Evolutionary conservation across 92 coral and sea anemone genomes (phyloP).

Genomic region (Heliopora coerulea): DNA sequence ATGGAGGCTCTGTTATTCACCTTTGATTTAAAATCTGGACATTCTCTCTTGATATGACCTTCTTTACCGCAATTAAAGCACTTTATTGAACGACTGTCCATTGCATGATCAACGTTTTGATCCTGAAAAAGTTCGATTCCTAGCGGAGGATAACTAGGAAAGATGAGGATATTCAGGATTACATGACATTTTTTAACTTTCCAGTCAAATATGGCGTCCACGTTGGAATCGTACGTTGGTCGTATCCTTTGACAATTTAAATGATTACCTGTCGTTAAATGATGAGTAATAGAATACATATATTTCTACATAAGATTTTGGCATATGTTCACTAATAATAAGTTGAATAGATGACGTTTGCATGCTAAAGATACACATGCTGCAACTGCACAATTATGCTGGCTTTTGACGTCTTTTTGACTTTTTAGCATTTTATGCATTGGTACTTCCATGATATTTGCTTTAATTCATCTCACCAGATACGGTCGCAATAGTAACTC

Average conservation of each 20-base stretch:
- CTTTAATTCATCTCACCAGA: constrained; percentile 58
- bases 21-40: constrained; percentile 62
- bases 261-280: background rate
- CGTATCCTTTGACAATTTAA: constrained; percentile 77
- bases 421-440: background rate
- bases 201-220: constrained; percentile 86
- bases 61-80: constrained; percentile 88
- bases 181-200: background rate
- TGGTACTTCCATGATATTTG: background rate
- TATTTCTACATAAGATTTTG: background rate
- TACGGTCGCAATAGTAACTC: constrained; percentile 95
- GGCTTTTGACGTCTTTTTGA: too few species aligned
- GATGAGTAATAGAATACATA: background rate
- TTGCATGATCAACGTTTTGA: too few species aligned
- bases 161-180: background rate
- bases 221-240: constrained; percentile 95
- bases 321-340: background rate
- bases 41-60: constrained; percentile 85
- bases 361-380: too few species aligned
- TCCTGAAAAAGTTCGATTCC: too few species aligned
- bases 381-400: too few species aligned
- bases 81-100: constrained; percentile 58
- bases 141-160: background rate
- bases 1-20: constrained; percentile 37
- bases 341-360: too few species aligned